Evolutionary conservation across 2,113 vertebrate genomes (phyloP).

Genomic region (Lamprologus ornatipinnis): DNA sequence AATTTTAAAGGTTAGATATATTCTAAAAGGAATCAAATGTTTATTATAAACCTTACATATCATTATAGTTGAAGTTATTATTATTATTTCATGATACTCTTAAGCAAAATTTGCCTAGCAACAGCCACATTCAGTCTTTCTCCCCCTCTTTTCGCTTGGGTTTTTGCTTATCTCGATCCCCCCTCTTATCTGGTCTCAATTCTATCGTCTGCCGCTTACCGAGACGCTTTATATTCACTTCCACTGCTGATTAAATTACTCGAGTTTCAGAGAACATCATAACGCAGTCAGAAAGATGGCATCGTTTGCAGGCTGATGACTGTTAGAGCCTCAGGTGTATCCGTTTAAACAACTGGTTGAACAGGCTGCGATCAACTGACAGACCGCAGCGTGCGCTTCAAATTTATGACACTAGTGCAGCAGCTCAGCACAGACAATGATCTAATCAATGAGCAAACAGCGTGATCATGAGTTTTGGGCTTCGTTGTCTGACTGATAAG

Average conservation of each 20-base stretch:
- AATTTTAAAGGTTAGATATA: not conserved
- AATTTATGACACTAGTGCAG: not conserved
- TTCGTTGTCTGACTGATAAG: not conserved
- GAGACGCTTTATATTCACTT: not conserved
- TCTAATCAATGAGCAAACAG: not conserved
- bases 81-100: not conserved
- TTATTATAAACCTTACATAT: not conserved
- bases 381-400: not conserved
- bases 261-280: not conserved
- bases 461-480: not conserved
- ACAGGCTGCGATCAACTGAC: conserved; percentile 36
- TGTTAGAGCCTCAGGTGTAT: conserved; percentile 53
- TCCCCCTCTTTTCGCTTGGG: not conserved
- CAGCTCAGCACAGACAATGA: conserved; percentile 16
- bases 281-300: not conserved
- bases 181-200: not conserved
- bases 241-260: not conserved
- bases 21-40: not conserved
- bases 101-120: not conserved
- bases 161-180: not conserved
- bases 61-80: not conserved
- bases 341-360: conserved; percentile 28
- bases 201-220: not conserved
- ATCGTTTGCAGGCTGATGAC: not conserved
- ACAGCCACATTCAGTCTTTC: not conserved